Base-by-base conservation (phyloP, 2,113 vertebrate species). In the Gadus macrocephalus region DNA sequence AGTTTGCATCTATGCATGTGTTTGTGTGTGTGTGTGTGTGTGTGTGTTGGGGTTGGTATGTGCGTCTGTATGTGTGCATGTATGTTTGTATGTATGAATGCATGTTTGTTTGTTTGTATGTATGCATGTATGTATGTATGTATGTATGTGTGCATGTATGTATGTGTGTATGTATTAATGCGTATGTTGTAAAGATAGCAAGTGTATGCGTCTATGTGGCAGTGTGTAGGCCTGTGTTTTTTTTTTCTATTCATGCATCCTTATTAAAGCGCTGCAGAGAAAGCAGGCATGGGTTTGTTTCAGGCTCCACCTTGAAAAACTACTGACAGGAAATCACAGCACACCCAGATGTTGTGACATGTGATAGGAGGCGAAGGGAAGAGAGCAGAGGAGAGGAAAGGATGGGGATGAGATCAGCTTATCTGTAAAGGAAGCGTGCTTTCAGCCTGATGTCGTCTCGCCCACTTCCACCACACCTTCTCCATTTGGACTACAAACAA, bases 221-320 rank as follows among this genome's bases (percentile, higher is more conserved):
- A 7, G 38, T 42, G 38, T 42, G 38, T 42, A 11, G 5, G 38
- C 9, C 5, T 42, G 42, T 49, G 62, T 64, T 15, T 31, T 9
- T 17, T 1, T 25, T 31, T 15, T 73, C 62, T 27, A n/a, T 68
- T 75, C 74, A 81, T 85, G 81, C 80, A 85, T 86, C 73, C 84
- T 82, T 81, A 87, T 88, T 87, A 81, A 87, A 86, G 76, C 75
- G 75, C 78, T 87, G 85, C 87, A 87, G 84, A 87, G 79, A 64
- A 64, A 76, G 81, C 71, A 81, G 71, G 53, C 77, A 80, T 79
- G 81, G 83, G 72, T 64, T 60, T 80, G 68, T 66, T 67, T 81
- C 79, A 49, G 77, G 83, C 83, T 85, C 85, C 88, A 83, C 83
- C 85, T 78, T 81, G 38, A 1, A 71, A 69, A 71, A 81, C 69